phyloP scores from a whole-genome alignment of 1,140 invertebrate species.

The Thalassaphorura encarpata region DNA sequence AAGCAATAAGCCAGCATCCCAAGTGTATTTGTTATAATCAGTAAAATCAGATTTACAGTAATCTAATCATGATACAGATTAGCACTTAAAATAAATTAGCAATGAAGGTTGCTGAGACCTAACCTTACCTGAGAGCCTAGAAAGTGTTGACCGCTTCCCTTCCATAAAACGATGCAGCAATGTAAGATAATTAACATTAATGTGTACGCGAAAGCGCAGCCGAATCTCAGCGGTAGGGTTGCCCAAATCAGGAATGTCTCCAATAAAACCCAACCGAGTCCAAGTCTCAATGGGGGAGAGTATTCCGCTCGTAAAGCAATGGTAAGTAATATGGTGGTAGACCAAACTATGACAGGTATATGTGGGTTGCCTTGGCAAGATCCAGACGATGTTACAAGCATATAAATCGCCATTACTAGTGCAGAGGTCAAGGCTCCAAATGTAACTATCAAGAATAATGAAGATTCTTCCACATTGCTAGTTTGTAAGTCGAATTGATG shows the following conservation, averaged over 20 bases:
- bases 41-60: slow-evolving; percentile 55
- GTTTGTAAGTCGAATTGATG: too few species aligned
- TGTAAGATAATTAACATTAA: slow-evolving; percentile 48
- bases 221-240: slow-evolving; percentile 60
- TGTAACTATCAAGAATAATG: too few species aligned
- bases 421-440: too few species aligned
- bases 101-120: too few species aligned
- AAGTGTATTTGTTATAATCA: slow-evolving; percentile 56
- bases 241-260: slow-evolving; percentile 75
- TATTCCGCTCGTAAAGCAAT: slow-evolving; percentile 35
- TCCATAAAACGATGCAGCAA: slow-evolving; percentile 45
- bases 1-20: slow-evolving; percentile 69
- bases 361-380: slow-evolving; percentile 23
- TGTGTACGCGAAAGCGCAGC: slow-evolving; percentile 45
- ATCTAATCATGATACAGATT: too few species aligned
- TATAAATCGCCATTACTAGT: too few species aligned
- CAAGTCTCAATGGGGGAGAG: slow-evolving; percentile 43
- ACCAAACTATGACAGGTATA: slow-evolving; percentile 29
- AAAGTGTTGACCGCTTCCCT: slow-evolving; percentile 38
- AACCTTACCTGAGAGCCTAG: slow-evolving; percentile 46
- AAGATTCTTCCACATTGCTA: too few species aligned
- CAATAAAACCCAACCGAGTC: slow-evolving; percentile 67
- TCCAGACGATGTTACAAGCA: too few species aligned
- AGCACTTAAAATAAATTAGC: too few species aligned
- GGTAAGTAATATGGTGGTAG: slow-evolving; percentile 19